phyloP scores from a whole-genome alignment of 2,888 invertebrate species.

The Entomobrya multifasciata region DNA sequence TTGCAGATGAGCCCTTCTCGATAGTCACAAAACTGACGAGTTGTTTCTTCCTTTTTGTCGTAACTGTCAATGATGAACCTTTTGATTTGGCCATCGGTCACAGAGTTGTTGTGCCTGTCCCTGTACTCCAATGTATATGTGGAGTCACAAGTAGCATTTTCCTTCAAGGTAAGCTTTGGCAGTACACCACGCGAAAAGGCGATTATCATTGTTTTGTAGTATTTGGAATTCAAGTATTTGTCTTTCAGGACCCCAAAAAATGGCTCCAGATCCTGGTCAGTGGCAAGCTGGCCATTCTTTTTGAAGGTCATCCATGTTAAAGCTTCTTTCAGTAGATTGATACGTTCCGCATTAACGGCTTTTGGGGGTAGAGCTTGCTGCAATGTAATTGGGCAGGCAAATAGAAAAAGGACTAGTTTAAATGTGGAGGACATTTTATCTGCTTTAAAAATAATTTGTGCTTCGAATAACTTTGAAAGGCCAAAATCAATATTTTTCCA shows the following conservation, averaged over 20 bases:
- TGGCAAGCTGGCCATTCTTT: not conserved
- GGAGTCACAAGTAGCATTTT: not conserved
- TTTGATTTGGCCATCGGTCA: not conserved
- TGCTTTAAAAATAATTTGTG: too few relatives aligned
- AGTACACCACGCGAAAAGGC: not conserved
- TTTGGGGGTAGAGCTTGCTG: too few relatives aligned
- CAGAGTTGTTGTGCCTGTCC: not conserved
- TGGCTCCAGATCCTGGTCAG: not conserved
- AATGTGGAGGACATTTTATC: too few relatives aligned
- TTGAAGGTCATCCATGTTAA: not conserved
- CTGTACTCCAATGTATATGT: not conserved
- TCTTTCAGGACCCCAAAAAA: not conserved
- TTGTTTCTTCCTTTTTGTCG: not conserved
- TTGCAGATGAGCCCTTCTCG: not conserved
- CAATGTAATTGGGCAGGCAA: too few relatives aligned
- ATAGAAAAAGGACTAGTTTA: too few relatives aligned
- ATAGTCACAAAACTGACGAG: not conserved
- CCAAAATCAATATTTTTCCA: too few relatives aligned
- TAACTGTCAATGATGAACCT: not conserved
- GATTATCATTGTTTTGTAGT: not conserved
- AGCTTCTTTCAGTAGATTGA: not conserved
- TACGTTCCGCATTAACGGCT: too few relatives aligned
- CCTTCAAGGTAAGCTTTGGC: not conserved
- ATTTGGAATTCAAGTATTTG: not conserved
- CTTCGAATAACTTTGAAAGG: too few relatives aligned